Percentiles rank a stretch among this genome's conserved stretches.
Conservation (phyloP, 2,888 invertebrate genomes). For the Dysmachus trigonus region DNA sequence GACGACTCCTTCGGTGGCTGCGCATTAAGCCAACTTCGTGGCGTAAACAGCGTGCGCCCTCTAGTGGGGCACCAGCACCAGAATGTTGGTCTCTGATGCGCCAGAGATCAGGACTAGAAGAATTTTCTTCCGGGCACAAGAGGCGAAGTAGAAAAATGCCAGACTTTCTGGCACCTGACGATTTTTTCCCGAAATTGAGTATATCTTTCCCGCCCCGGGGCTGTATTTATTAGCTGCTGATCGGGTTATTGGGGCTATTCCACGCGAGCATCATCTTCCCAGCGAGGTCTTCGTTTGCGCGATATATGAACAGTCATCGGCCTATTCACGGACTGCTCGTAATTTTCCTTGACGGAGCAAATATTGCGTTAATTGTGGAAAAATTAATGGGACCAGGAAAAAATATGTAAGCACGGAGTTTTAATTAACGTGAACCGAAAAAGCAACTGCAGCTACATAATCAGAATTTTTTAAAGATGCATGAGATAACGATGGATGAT, state of each 20-base stretch:
- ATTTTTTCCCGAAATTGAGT: neutral
- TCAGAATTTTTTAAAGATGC: neutral
- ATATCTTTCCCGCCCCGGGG: neutral
- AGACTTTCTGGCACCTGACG: constrained; percentile 37
- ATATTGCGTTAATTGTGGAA: neutral
- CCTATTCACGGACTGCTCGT: neutral
- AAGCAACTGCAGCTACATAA: neutral
- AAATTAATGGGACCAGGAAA: neutral
- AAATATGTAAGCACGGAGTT: neutral
- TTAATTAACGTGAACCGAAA: neutral
- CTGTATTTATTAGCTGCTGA: constrained; percentile 11
- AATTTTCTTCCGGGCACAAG: constrained; percentile 18
- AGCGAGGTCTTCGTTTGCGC: neutral
- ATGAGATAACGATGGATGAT: neutral
- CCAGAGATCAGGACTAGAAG: neutral
- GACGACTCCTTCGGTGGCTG: constrained; percentile 9
- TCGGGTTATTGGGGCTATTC: neutral
- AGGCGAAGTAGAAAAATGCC: neutral
- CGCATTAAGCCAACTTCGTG: neutral
- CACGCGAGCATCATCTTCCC: neutral
- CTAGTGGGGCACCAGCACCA: too few relatives aligned
- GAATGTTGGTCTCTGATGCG: neutral
- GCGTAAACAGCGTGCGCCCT: neutral
- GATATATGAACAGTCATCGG: neutral
- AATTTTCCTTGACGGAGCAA: neutral